Evolutionary conservation across 2,797 vertebrate genomes (phyloP).

Genomic region (Gorsachius magnificus): DNA sequence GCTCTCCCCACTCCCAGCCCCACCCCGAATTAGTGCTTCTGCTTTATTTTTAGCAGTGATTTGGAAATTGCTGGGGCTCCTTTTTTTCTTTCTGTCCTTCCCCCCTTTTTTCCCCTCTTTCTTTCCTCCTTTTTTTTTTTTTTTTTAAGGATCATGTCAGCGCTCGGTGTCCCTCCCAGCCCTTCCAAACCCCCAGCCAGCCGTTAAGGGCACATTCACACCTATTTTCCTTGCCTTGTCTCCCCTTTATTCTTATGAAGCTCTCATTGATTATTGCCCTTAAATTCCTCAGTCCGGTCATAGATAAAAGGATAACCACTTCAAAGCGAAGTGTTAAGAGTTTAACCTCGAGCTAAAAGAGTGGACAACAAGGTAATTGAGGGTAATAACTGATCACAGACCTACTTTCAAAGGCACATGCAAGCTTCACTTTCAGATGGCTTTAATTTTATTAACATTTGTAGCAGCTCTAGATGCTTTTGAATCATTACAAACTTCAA

Average conservation of each 20-base stretch:
- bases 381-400: constrained; percentile 94
- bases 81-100: background rate
- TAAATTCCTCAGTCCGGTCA: constrained; percentile 93
- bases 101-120: background rate
- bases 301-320: constrained; percentile 99
- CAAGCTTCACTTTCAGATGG: constrained; percentile 86
- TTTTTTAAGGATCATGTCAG: constrained; percentile 35
- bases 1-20: constrained; percentile 43
- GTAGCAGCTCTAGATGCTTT: constrained; percentile 83
- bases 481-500: constrained; percentile 79
- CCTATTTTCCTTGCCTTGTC: constrained; percentile 81
- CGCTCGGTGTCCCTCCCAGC: constrained; percentile 57
- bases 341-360: constrained; percentile 94
- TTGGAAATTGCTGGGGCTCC: constrained; percentile 38
- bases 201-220: constrained; percentile 82
- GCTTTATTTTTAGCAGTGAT: constrained; percentile 66
- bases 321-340: constrained; percentile 96
- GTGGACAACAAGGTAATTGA: constrained; percentile 96
- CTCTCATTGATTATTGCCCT: constrained; percentile 95
- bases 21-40: constrained; percentile 44
- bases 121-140: background rate
- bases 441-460: constrained; percentile 99
- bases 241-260: constrained; percentile 89
- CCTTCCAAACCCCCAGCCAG: constrained; percentile 32
- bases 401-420: constrained; percentile 81